Evolutionary conservation across 2,888 invertebrate species (phyloP).

Genomic region (Agrochola lota): DNA sequence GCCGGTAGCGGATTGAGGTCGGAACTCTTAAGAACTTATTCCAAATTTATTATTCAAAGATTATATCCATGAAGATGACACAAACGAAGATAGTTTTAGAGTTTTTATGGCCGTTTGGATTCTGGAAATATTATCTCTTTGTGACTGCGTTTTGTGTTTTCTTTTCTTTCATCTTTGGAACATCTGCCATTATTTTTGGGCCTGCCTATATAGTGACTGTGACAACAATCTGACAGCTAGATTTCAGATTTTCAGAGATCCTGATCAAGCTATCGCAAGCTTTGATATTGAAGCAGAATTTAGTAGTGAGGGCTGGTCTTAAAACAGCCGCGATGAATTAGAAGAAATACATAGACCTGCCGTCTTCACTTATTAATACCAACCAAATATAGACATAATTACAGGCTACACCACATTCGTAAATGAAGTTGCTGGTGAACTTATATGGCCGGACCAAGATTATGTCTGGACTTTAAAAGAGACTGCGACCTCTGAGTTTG

Average conservation of each 20-base stretch:
- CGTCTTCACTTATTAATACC: too few relatives aligned
- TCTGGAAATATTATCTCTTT: constrained; percentile 42
- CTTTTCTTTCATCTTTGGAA: background rate
- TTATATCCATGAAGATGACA: constrained; percentile 56
- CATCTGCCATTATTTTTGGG: constrained; percentile 3
- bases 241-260: background rate
- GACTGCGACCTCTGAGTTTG: too few relatives aligned
- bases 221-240: background rate
- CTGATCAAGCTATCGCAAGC: background rate
- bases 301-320: background rate
- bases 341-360: background rate
- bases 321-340: background rate
- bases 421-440: background rate
- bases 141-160: constrained; percentile 8
- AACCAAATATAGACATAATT: background rate
- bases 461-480: too few relatives aligned
- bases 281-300: background rate
- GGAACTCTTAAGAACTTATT: constrained; percentile 52
- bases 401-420: background rate
- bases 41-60: constrained; percentile 61
- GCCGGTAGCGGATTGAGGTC: constrained; percentile 72
- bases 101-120: constrained; percentile 41
- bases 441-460: too few relatives aligned
- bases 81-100: constrained; percentile 48
- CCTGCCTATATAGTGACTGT: too few relatives aligned